A percentile compares a stretch with the other conserved stretches of the same genome.
Evolutionary conservation across 2,888 invertebrate species (phyloP).

Genomic region (Tridacna gigas): DNA sequence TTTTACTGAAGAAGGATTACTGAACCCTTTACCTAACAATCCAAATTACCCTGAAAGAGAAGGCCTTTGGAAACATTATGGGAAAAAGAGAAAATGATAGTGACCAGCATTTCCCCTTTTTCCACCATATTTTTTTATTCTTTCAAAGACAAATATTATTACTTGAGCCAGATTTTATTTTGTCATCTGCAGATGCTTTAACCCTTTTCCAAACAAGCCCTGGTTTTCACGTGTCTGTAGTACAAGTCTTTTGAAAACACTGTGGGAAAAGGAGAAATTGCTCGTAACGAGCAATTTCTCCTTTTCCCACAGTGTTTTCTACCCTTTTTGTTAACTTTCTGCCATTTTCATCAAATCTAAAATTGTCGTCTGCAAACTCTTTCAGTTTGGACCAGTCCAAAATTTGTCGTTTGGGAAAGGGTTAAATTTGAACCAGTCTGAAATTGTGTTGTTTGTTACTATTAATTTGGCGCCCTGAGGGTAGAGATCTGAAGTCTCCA

Average conservation of each 20-base stretch:
- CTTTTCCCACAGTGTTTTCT: background rate
- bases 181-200: background rate
- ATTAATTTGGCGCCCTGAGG: background rate
- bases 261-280: background rate
- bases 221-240: background rate
- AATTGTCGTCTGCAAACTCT: background rate
- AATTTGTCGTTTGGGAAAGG: background rate
- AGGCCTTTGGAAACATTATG: too few species aligned
- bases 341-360: too few species aligned
- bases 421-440: background rate
- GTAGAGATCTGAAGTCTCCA: background rate
- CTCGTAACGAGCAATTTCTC: background rate
- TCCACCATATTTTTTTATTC: too few species aligned
- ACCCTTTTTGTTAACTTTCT: too few species aligned
- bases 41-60: too few species aligned
- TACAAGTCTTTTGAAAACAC: background rate
- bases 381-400: background rate
- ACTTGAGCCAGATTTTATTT: too few species aligned
- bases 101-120: too few species aligned
- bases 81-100: too few species aligned
- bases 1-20: too few species aligned
- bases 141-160: too few species aligned
- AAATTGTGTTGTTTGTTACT: too few species aligned
- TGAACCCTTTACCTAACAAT: too few species aligned
- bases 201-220: background rate